Conservation (phyloP, 2,888 invertebrate species). For the Pinctada fucata region DNA sequence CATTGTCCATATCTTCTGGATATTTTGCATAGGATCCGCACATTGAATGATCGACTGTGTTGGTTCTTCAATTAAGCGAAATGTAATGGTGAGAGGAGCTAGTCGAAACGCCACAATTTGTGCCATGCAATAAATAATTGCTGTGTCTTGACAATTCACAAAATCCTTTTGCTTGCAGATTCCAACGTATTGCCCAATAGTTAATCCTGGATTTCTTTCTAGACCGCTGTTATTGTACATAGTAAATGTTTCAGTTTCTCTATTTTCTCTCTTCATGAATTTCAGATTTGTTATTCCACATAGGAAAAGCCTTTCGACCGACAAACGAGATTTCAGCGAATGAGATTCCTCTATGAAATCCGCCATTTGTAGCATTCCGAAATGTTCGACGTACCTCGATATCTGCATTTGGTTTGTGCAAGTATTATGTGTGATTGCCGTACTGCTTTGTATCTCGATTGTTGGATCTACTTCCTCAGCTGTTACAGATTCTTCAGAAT, state of each 20-base stretch:
- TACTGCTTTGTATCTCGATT: too few species aligned
- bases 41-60: slow-evolving; percentile 8
- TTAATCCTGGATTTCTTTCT: slow-evolving; percentile 17
- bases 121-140: slow-evolving; percentile 25
- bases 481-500: too few species aligned
- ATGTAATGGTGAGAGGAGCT: slow-evolving; percentile 40
- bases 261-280: slow-evolving; percentile 27
- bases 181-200: slow-evolving; percentile 39
- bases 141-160: background rate
- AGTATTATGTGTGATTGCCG: too few species aligned
- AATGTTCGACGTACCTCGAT: background rate
- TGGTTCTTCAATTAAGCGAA: slow-evolving; percentile 29
- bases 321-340: background rate
- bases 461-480: too few species aligned
- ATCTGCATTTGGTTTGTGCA: too few species aligned
- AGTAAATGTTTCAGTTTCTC: slow-evolving; percentile 2
- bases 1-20: too few species aligned
- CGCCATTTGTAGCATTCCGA: slow-evolving; percentile 2
- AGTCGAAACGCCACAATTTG: slow-evolving; percentile 25
- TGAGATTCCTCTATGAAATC: background rate
- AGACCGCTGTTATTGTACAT: slow-evolving; percentile 31
- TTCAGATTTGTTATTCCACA: slow-evolving; percentile 33
- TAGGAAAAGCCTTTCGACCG: background rate
- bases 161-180: slow-evolving; percentile 32
- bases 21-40: too few species aligned